phyloP scores from a whole-genome alignment of 2,113 vertebrate species.

The Triplophysa siluroides region DNA sequence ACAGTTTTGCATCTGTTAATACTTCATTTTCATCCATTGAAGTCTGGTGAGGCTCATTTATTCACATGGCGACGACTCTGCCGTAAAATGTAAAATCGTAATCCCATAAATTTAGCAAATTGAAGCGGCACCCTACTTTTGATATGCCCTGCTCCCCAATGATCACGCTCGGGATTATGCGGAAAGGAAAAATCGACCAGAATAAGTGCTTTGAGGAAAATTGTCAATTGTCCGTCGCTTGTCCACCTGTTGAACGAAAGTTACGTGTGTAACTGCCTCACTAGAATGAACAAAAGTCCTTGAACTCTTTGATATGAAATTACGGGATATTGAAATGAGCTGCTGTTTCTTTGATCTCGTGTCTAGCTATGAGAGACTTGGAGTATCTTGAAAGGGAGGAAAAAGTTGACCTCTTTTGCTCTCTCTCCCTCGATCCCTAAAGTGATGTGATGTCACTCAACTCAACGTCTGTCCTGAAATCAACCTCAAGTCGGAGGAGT shows the following conservation, averaged over 20 bases:
- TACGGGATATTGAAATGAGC: constrained; percentile 19
- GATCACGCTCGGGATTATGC: not conserved
- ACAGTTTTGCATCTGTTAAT: not conserved
- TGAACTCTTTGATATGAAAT: constrained; percentile 37
- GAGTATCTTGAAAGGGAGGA: not conserved
- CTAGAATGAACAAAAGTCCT: constrained; percentile 29
- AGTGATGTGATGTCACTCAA: not conserved
- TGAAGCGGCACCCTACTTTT: not conserved
- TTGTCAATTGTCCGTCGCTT: not conserved
- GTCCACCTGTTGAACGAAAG: not conserved
- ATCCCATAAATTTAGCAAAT: not conserved
- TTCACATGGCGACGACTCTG: not conserved
- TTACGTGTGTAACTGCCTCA: not conserved
- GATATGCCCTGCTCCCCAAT: not conserved
- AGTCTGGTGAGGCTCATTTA: not conserved
- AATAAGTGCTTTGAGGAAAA: not conserved
- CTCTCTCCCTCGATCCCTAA: constrained; percentile 7
- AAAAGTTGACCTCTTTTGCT: not conserved
- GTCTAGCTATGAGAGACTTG: not conserved
- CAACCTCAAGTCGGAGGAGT: not conserved
- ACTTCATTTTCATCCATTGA: constrained; percentile 6
- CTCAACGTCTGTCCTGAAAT: constrained; percentile 1
- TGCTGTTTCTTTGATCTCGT: constrained; percentile 35
- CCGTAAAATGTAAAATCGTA: constrained; percentile 13
- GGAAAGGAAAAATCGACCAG: not conserved